Evolutionary conservation across 2,113 vertebrate genomes (phyloP), one percentile per base, ranked within the genome.

Genomic region (Clarias macrocephalus): DNA sequence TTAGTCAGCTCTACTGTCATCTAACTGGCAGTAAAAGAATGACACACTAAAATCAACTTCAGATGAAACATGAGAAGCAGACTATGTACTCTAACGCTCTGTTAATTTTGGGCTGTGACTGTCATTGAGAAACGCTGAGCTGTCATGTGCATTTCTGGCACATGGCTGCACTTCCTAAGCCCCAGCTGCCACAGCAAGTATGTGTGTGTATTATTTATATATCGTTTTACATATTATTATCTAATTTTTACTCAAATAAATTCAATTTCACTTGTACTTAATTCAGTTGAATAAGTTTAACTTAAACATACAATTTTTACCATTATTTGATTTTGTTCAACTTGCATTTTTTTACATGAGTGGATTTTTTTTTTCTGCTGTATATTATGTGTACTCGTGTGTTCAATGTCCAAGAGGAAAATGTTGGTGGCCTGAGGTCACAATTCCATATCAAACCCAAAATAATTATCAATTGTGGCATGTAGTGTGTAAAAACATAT

Each of bases 81-180:
- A 56, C 52, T 73, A 48, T 73, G 75, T n/a, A 80, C 11, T 19
- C 7, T 82, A 52, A 7, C 86, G 19, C 52, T 3, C 48, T 23
- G 89, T 88, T 92, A 83, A 92, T 89, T 92, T 92, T 91, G 88
- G 90, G 85, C 62, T 42, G 52, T 75, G 5, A 87, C 73, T 70
- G 75, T 42, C n/a, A 81, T 80, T 30, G 63, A 86, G 88, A 86
- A 86, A 85, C 30, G 82, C 90, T 57, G 75, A 91, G 76, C 84
- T 87, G 70, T 89, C 91, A 80, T 70, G 88, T 80, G 84, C 88
- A 86, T 89, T 88, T 83, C 86, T 86, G 76, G 83, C 70, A 85
- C 87, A 60, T 81, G 59, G 33, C 48, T 72, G 76, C 63, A 60
- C 75, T 21, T 60, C 19, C 23, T 62, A 28, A 54, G 28, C 42